A percentile compares a stretch with the other conserved stretches of the same genome.
Conservation (phyloP, 2,113 vertebrate genomes). For the Barbus barbus region DNA sequence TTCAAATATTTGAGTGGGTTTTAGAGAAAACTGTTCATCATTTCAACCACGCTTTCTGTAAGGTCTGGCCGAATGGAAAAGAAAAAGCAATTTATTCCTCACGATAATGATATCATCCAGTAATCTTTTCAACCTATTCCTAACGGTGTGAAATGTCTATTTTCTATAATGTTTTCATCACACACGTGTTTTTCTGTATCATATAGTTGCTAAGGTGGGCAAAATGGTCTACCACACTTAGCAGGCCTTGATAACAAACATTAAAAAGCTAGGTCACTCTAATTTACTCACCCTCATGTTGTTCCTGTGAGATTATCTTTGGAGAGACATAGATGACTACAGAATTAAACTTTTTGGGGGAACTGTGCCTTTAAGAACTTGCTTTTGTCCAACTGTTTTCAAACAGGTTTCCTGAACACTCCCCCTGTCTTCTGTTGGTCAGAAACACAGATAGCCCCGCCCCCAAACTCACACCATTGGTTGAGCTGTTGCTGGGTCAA, state of each 20-base stretch:
- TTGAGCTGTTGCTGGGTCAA: neutral
- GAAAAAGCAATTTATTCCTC: neutral
- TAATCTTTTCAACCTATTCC: neutral
- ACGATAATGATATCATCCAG: conserved; percentile 24
- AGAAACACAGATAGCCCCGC: neutral
- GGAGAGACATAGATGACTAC: neutral
- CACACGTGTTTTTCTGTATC: neutral
- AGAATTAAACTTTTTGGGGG: neutral
- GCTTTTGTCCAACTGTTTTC: neutral
- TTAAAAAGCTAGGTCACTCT: neutral
- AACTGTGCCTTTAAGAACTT: neutral
- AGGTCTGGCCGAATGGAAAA: neutral
- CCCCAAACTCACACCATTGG: neutral
- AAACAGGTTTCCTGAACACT: neutral
- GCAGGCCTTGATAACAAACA: neutral
- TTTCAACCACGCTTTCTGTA: conserved; percentile 7
- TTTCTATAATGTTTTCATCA: neutral
- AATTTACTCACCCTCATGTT: neutral
- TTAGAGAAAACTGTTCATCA: conserved; percentile 11
- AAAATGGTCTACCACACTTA: neutral
- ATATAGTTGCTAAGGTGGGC: neutral
- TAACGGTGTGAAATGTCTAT: neutral
- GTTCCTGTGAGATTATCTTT: neutral
- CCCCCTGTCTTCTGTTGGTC: neutral
- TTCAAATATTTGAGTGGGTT: neutral